Evolutionary conservation across 2,797 vertebrate genomes (phyloP).

Genomic region (Poliocrania exsul): DNA sequence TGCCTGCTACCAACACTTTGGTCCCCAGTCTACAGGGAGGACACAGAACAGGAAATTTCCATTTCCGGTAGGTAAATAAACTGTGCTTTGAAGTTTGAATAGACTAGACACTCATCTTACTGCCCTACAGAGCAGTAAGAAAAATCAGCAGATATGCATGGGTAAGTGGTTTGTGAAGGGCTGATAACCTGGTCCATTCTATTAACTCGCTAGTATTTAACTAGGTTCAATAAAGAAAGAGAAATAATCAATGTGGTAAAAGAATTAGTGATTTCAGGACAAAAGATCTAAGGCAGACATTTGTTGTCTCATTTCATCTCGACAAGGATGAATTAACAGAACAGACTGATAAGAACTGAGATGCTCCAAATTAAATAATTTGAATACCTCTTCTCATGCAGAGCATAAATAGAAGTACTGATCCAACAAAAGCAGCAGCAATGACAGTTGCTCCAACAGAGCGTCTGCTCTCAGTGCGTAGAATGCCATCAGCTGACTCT

Average conservation of each 20-base stretch:
- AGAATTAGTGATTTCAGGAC: neutral
- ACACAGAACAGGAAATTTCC: neutral
- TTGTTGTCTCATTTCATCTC: neutral
- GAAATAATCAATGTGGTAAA: neutral
- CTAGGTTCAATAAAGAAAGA: neutral
- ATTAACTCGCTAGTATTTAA: neutral
- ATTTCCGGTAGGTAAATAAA: neutral
- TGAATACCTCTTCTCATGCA: constrained; percentile 30
- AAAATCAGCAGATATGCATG: neutral
- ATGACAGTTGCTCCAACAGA: neutral
- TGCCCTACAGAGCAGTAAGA: neutral
- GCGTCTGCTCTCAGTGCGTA: neutral
- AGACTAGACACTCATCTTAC: neutral
- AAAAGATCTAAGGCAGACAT: neutral
- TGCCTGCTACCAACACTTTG: neutral
- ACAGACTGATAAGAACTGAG: neutral
- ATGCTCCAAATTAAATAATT: neutral
- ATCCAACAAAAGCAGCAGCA: neutral
- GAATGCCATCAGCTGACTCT: neutral
- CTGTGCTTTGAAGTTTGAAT: neutral
- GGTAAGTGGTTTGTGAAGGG: neutral
- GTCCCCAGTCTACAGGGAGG: neutral
- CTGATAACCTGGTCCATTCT: neutral
- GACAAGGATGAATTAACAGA: neutral
- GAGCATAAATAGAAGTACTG: neutral